Percentiles rank a stretch among this genome's conserved stretches.
These are phyloP conservation scores for Chrosomus eos DNA, from an alignment of 2,797 vertebrate species.

Conservation along the genomic window DNA sequence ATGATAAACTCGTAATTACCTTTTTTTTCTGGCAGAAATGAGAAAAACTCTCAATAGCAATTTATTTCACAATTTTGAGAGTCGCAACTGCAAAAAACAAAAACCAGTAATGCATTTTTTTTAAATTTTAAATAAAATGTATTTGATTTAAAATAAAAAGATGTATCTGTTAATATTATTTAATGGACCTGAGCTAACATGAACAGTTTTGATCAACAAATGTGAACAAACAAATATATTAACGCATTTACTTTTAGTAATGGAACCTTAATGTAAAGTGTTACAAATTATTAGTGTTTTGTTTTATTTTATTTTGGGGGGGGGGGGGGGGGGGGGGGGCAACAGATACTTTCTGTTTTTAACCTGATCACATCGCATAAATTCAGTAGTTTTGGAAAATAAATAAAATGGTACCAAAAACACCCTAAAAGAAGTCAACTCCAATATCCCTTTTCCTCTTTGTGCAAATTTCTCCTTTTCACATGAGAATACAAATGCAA, in stretches of 20 bases:
- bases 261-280: neutral
- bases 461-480: conserved; percentile 24
- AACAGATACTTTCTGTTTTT: conserved; percentile 5
- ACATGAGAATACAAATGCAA: conserved; percentile 4
- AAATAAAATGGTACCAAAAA: conserved; percentile 36
- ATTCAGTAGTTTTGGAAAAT: neutral
- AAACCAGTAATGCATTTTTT: too few relatives aligned
- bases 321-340: too few relatives aligned
- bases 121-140: too few relatives aligned
- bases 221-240: neutral
- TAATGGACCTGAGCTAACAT: neutral
- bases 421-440: conserved; percentile 32
- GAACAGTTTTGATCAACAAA: neutral
- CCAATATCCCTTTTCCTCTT: conserved; percentile 15
- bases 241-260: neutral
- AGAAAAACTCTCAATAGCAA: too few relatives aligned
- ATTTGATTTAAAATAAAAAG: too few relatives aligned
- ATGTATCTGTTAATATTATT: neutral
- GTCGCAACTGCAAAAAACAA: too few relatives aligned
- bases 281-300: neutral
- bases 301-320: too few relatives aligned
- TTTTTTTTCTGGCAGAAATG: neutral
- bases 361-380: conserved; percentile 4
- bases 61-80: too few relatives aligned
- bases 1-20: neutral